Percentiles rank a stretch among this genome's conserved stretches.
These are phyloP conservation scores for Mercenaria mercenaria DNA, from an alignment of 1,140 invertebrate species.

Conservation along the genomic window DNA sequence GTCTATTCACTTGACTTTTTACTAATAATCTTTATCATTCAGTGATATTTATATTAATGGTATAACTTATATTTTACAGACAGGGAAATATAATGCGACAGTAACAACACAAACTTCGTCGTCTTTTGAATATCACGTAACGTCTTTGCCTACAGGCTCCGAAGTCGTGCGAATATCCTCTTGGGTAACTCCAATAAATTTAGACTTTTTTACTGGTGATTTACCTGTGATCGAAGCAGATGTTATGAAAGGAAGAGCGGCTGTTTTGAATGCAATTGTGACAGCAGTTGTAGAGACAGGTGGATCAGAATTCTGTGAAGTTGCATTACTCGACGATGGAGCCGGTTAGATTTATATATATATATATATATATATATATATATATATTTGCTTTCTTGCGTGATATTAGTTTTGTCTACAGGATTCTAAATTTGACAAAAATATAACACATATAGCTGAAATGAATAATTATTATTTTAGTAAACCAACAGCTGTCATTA, in stretches of 20 bases:
- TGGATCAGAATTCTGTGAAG: neutral
- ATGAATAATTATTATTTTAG: no score
- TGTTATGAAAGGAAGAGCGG: slow-evolving; percentile 26
- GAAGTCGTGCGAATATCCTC: neutral
- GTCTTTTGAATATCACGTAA: neutral
- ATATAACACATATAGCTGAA: no score
- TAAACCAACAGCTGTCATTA: no score
- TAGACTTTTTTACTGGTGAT: neutral
- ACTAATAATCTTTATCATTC: no score
- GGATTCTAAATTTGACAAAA: no score
- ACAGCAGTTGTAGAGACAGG: neutral
- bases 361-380: no score
- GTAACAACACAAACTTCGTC: neutral
- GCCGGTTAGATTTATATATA: slow-evolving; percentile 88
- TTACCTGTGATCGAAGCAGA: slow-evolving; percentile 20
- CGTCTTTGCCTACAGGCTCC: neutral
- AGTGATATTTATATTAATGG: no score
- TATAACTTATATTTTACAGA: no score
- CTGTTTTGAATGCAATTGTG: neutral
- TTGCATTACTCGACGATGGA: slow-evolving; percentile 90
- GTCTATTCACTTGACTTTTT: no score
- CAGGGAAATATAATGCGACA: neutral
- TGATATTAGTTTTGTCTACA: no score
- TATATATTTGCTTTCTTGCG: no score
- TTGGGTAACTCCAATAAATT: neutral